Evolutionary conservation across 1,140 invertebrate genomes (phyloP).

Genomic region (Bombus haemorrhoidalis): DNA sequence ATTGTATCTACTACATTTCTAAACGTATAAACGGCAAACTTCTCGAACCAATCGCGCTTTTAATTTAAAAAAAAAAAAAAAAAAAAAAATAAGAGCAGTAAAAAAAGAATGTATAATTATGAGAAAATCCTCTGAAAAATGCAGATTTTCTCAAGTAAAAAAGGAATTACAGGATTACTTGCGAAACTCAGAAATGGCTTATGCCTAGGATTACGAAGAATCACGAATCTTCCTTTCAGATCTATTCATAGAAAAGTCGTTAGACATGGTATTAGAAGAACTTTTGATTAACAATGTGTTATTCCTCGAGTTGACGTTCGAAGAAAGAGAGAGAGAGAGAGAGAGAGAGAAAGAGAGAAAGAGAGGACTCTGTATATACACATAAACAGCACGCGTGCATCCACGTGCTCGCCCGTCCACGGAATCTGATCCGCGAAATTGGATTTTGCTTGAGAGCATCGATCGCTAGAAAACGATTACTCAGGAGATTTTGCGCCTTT

Average conservation of each 20-base stretch:
- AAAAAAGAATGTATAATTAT: too few species aligned
- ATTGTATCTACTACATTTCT: too few species aligned
- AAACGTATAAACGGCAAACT: too few species aligned
- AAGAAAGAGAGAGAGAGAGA: not conserved
- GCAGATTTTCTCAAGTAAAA: too few species aligned
- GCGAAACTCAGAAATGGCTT: too few species aligned
- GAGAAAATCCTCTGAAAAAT: too few species aligned
- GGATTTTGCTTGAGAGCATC: slow-evolving; percentile 46
- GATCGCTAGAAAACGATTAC: slow-evolving; percentile 43
- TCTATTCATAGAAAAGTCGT: not conserved
- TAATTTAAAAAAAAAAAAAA: too few species aligned
- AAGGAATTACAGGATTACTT: too few species aligned
- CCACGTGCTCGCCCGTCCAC: slow-evolving; percentile 47
- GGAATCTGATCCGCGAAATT: slow-evolving; percentile 61
- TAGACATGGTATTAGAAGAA: not conserved
- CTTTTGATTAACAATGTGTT: slow-evolving; percentile 1
- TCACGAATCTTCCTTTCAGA: not conserved
- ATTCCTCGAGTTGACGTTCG: not conserved
- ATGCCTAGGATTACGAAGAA: too few species aligned
- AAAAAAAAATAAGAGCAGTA: too few species aligned
- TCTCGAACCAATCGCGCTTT: too few species aligned
- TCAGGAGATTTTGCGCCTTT: not conserved
- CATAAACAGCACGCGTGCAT: slow-evolving; percentile 50
- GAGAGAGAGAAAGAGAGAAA: too few species aligned
- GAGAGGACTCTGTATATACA: not conserved